Evolutionary conservation across 2,113 vertebrate genomes (phyloP), one percentile per base, ranked within the genome.

Genomic region (Gallinago undulata): DNA sequence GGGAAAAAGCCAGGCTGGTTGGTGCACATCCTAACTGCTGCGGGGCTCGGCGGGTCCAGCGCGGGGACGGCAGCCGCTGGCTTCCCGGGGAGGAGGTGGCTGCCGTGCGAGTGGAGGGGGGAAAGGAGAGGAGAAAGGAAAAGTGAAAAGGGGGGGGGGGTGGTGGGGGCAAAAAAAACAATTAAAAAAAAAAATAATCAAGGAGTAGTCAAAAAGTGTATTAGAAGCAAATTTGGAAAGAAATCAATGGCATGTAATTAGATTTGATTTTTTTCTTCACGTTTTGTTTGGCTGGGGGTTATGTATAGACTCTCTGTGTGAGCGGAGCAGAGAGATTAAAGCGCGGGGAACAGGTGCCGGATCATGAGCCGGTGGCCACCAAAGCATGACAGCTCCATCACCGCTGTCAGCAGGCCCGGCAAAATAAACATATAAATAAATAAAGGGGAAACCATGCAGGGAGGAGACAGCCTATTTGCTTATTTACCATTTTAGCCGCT

Each of bases 381-480:
- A 95, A 84, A 97, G 93, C 92, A 93, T 95, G 97, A 97, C 97
- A 97, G 97, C 97, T 98, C 98, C 97, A 97, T 97, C 98, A 96
- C 95, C 60, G 96, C 97, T 96, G 96, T 95, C 98, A 96, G 96
- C 94, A 97, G 94, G 55, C 94, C 97, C 69, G 51, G 84, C 90
- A 59, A 97, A 62, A 96, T 95, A 94, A 96, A 92, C 89, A 18
- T 62, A 82, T 53, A 64, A 25, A 90, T 7, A 53, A 79, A 86
- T 19, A 69, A 84, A 47, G 53, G 90, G 72, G 57, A 75, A 97
- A 84, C 87, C 93, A 84, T 31, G 41, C 79, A 19, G 78, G 82
- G 59, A 77, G 48, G 59, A 84, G 83, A 62, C 0, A 5, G 84
- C 43, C 25, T 53, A 11, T 74, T 57, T 27, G 6, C 10, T 59